A percentile compares a stretch with the other conserved stretches of the same genome.
These are phyloP conservation scores for Latrodectus elegans DNA, from an alignment of 2,888 invertebrate species.

Conservation along the genomic window DNA sequence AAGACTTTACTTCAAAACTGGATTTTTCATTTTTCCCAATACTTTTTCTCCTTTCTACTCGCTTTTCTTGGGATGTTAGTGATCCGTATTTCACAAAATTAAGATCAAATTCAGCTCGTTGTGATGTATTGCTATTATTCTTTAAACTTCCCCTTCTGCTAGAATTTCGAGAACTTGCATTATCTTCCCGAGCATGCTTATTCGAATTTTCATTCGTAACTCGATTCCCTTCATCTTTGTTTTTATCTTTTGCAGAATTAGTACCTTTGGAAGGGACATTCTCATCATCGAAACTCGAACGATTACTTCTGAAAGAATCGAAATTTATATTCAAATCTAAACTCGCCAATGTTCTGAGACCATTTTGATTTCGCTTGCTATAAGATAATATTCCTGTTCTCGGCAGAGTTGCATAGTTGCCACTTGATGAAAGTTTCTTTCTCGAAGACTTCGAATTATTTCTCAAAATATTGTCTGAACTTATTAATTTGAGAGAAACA, in stretches of 20 bases:
- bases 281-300: neutral
- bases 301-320: conserved; percentile 9
- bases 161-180: neutral
- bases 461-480: neutral
- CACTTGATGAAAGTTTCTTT: conserved; percentile 9
- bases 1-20: neutral
- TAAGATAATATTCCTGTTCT: neutral
- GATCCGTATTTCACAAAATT: conserved; percentile 57
- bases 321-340: conserved; percentile 53
- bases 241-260: neutral
- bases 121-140: neutral
- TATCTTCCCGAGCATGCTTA: neutral
- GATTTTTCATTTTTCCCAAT: conserved; percentile 20
- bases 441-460: neutral
- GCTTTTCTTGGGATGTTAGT: conserved; percentile 13
- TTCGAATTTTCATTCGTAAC: conserved; percentile 22
- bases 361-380: neutral
- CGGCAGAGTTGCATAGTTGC: conserved; percentile 45
- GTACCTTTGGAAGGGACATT: neutral
- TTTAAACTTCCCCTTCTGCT: conserved; percentile 30
- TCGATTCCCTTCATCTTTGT: neutral
- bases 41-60: conserved; percentile 26
- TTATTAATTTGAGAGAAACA: neutral
- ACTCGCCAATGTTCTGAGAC: conserved; percentile 53
- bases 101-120: conserved; percentile 48